Evolutionary conservation across 2,888 invertebrate genomes (phyloP).

Genomic region (Sphaeridia pumilis): DNA sequence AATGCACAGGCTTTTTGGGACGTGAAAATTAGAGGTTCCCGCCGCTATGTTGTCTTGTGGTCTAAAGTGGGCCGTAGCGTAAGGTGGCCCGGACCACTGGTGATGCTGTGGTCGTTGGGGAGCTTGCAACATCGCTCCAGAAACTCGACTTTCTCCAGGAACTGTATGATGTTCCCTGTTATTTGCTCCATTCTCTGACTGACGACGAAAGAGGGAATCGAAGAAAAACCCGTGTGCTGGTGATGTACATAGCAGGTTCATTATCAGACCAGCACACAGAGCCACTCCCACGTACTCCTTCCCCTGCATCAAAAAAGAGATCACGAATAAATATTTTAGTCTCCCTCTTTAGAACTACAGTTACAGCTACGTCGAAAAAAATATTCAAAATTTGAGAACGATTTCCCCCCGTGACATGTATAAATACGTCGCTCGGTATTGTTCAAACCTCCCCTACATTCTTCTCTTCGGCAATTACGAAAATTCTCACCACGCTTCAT

Average conservation of each 20-base stretch:
- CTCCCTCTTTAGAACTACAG: too few species aligned
- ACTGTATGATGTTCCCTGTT: not conserved
- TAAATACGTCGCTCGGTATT: too few species aligned
- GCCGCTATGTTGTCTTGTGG: not conserved
- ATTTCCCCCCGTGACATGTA: too few species aligned
- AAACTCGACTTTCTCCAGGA: not conserved
- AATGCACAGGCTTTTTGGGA: constrained; percentile 32
- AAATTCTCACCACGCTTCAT: too few species aligned
- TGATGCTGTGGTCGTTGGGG: not conserved
- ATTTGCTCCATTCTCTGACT: not conserved
- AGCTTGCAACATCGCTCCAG: not conserved
- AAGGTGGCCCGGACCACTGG: not conserved
- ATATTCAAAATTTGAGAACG: not conserved
- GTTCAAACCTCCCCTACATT: too few species aligned
- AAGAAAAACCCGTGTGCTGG: not conserved
- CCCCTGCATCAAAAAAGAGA: not conserved
- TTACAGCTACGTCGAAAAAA: not conserved
- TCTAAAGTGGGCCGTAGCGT: not conserved
- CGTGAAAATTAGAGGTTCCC: constrained; percentile 21
- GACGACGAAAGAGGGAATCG: not conserved
- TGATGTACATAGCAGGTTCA: not conserved
- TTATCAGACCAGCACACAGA: not conserved
- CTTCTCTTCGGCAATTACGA: too few species aligned
- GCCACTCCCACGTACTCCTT: not conserved
- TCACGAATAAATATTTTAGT: too few species aligned